Evolutionary conservation across 1,140 invertebrate species (phyloP).

Genomic region (Heliconius himera): DNA sequence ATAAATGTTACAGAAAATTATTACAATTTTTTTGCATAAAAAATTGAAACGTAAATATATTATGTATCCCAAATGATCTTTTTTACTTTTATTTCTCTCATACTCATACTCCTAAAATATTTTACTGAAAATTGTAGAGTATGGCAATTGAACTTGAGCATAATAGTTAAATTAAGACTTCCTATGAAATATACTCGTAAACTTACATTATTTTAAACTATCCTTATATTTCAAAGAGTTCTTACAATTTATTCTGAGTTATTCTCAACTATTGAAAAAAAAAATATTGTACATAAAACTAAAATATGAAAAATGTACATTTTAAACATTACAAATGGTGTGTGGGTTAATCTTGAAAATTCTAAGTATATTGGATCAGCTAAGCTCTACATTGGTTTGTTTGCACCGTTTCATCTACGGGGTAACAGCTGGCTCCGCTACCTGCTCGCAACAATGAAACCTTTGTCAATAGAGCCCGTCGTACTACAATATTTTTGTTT

Average conservation of each 20-base stretch:
- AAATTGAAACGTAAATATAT: not conserved
- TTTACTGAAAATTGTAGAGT: not conserved
- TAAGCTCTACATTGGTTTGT: conserved; percentile 63
- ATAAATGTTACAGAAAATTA: too few relatives aligned
- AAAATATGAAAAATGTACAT: conserved; percentile 12
- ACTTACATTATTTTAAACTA: too few relatives aligned
- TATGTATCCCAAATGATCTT: not conserved
- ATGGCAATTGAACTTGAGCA: not conserved
- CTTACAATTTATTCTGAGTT: too few relatives aligned
- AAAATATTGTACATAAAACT: not conserved
- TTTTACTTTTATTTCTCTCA: not conserved
- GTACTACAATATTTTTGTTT: conserved; percentile 66
- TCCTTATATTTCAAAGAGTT: too few relatives aligned
- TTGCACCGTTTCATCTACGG: conserved; percentile 58
- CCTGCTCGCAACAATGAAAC: conserved; percentile 72
- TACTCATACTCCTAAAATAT: too few relatives aligned
- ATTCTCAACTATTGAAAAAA: not conserved
- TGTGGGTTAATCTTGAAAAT: conserved; percentile 57
- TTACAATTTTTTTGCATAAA: too few relatives aligned
- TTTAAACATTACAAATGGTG: conserved; percentile 25
- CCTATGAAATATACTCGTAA: too few relatives aligned
- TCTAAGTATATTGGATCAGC: conserved; percentile 49
- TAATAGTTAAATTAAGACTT: not conserved
- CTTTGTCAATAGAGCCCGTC: conserved; percentile 62
- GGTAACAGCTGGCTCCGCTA: conserved; percentile 71